Percentiles rank a stretch among this genome's conserved stretches.
Conservation (phyloP, 2,888 invertebrate genomes). For the Elysia crispata region DNA sequence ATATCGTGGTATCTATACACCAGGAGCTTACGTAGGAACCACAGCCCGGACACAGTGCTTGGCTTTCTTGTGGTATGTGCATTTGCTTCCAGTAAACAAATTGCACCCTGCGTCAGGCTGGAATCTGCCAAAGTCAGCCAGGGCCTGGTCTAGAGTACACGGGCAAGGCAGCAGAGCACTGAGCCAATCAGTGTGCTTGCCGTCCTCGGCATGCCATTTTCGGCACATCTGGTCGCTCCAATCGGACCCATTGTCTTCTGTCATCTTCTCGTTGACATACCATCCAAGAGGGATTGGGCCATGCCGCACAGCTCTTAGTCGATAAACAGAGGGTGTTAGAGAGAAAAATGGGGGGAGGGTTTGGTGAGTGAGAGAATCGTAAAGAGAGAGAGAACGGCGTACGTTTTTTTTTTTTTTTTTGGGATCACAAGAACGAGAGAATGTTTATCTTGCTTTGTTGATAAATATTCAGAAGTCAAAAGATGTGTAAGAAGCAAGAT, state of each 20-base stretch:
- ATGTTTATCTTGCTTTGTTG: no score
- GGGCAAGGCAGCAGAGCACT: constrained; percentile 83
- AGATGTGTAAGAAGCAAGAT: no score
- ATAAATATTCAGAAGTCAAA: no score
- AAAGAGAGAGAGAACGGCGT: no score
- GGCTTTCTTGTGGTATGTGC: constrained; percentile 90
- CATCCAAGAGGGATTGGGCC: constrained; percentile 68
- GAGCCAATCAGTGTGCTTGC: constrained; percentile 89
- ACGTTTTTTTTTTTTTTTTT: no score
- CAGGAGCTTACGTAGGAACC: constrained; percentile 85
- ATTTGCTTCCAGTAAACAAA: constrained; percentile 80
- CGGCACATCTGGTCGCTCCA: constrained; percentile 93
- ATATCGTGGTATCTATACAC: no score
- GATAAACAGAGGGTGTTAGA: no score
- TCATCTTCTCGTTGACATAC: constrained; percentile 63
- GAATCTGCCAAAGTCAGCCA: constrained; percentile 93
- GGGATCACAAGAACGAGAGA: no score
- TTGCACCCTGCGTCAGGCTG: constrained; percentile 81
- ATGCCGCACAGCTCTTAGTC: constrained; percentile 63
- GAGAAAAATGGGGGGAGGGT: no score
- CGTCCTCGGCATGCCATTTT: constrained; percentile 94
- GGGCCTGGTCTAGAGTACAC: constrained; percentile 92
- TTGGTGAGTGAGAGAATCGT: no score
- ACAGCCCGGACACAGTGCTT: constrained; percentile 95
- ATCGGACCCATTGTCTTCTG: constrained; percentile 81